Evolutionary conservation across 53 echinoderm and acorn worm species (phyloP).

Genomic region (Holothuria scabra): DNA sequence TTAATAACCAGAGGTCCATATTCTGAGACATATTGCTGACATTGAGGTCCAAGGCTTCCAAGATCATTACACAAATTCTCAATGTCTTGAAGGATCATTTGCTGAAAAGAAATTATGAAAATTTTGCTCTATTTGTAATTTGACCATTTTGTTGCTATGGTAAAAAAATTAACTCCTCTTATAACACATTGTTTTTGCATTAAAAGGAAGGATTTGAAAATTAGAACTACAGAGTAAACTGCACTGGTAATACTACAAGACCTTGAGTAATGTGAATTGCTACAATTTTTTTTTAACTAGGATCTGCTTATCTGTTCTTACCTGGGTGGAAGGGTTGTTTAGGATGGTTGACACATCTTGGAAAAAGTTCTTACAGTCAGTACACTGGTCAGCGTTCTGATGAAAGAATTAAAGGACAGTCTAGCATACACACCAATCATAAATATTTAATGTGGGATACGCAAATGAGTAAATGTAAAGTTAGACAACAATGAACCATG

Average conservation of each 20-base stretch:
- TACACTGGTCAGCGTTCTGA: slow-evolving; percentile 42
- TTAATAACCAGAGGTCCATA: slow-evolving; percentile 63
- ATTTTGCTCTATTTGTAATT: not conserved
- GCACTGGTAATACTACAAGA: too few relatives aligned
- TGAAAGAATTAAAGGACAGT: too few relatives aligned
- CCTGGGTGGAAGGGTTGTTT: slow-evolving; percentile 50
- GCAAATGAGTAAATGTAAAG: too few relatives aligned
- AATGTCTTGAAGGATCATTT: slow-evolving; percentile 53
- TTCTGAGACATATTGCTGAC: slow-evolving; percentile 64
- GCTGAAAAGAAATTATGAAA: slow-evolving; percentile 48
- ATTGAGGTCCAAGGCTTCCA: slow-evolving; percentile 61
- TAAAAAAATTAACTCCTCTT: not conserved
- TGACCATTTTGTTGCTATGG: not conserved
- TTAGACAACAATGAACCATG: too few relatives aligned
- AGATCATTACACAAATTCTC: slow-evolving; percentile 59
- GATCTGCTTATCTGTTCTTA: not conserved
- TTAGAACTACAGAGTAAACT: too few relatives aligned
- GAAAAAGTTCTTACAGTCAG: slow-evolving; percentile 37
- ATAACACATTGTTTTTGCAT: too few relatives aligned
- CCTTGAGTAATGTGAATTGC: not conserved
- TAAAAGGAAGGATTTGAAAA: too few relatives aligned
- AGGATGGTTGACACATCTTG: slow-evolving; percentile 42
- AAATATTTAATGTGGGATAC: too few relatives aligned
- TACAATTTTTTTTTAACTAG: not conserved
- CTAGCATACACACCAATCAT: too few relatives aligned